Conservation (phyloP, 2,113 vertebrate genomes). For the Nothobranchius kuhntae region DNA sequence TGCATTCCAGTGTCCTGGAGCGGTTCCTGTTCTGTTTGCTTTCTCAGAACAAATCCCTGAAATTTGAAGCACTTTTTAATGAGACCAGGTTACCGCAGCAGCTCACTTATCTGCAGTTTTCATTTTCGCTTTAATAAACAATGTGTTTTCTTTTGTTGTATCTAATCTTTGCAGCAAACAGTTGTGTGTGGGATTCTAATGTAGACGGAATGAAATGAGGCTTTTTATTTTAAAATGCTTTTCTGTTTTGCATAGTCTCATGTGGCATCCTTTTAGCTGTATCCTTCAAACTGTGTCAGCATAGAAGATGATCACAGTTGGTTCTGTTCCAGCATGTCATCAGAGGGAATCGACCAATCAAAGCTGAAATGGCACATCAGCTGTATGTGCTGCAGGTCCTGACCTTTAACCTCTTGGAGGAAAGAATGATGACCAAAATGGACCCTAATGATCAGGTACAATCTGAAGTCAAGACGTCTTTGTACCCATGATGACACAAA, state of each 20-base stretch:
- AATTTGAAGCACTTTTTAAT: slow-evolving; percentile 7
- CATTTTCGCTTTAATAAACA: not conserved
- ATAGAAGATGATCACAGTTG: not conserved
- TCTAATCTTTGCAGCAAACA: slow-evolving; percentile 1
- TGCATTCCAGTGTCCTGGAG: slow-evolving; percentile 21
- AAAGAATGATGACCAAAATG: slow-evolving; percentile 99
- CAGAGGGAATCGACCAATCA: slow-evolving; percentile 96
- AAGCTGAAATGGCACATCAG: slow-evolving; percentile 99
- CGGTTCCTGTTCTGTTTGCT: slow-evolving; percentile 4
- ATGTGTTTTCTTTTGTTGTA: not conserved
- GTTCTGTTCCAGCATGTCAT: slow-evolving; percentile 87
- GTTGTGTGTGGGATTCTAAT: not conserved
- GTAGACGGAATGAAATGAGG: not conserved
- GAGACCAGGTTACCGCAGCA: not conserved
- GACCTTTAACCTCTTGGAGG: slow-evolving; percentile 97
- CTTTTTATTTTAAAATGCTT: not conserved
- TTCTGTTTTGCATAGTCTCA: not conserved
- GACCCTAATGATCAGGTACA: slow-evolving; percentile 94
- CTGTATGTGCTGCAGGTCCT: slow-evolving; percentile 96
- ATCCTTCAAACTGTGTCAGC: not conserved
- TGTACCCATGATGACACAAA: not conserved
- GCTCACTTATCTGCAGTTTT: not conserved
- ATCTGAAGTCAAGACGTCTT: not conserved
- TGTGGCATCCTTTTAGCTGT: not conserved
- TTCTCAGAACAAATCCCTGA: not conserved